Evolutionary conservation across 1,140 invertebrate genomes (phyloP).

Genomic region (Vanessa tameamea): DNA sequence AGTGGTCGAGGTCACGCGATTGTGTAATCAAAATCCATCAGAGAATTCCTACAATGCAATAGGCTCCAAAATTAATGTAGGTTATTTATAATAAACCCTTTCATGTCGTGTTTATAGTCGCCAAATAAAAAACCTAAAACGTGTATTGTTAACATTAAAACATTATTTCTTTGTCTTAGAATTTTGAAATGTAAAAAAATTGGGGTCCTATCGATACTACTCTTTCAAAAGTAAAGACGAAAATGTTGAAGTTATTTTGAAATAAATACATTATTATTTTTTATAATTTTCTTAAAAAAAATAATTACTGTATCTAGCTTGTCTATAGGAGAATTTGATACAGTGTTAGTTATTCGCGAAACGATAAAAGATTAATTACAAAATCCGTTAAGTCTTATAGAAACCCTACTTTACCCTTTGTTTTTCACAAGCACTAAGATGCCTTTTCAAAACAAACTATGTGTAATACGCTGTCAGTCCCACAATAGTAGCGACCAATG

Average conservation of each 20-base stretch:
- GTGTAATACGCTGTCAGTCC: constrained; percentile 32
- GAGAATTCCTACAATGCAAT: constrained; percentile 15
- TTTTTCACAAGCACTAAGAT: constrained; percentile 34
- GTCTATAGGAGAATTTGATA: background rate
- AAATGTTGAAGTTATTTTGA: no score
- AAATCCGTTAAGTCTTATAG: constrained; percentile 23
- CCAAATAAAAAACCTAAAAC: background rate
- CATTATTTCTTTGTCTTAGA: no score
- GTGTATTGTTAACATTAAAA: background rate
- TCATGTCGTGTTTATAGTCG: background rate
- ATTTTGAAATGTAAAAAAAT: no score
- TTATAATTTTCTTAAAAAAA: no score
- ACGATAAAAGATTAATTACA: constrained; percentile 10
- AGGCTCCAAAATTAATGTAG: constrained; percentile 16
- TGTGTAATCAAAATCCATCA: constrained; percentile 33
- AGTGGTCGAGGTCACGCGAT: constrained; percentile 36
- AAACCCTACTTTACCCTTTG: constrained; percentile 37
- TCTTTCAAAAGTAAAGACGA: no score
- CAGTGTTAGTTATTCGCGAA: background rate
- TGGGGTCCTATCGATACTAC: no score
- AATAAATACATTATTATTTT: no score
- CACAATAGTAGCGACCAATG: constrained; percentile 51
- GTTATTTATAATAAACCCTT: background rate
- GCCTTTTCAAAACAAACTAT: constrained; percentile 49
- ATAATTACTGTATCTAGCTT: no score